Evolutionary conservation across 2,888 invertebrate genomes (phyloP).

Genomic region (Eupithecia insigniata): DNA sequence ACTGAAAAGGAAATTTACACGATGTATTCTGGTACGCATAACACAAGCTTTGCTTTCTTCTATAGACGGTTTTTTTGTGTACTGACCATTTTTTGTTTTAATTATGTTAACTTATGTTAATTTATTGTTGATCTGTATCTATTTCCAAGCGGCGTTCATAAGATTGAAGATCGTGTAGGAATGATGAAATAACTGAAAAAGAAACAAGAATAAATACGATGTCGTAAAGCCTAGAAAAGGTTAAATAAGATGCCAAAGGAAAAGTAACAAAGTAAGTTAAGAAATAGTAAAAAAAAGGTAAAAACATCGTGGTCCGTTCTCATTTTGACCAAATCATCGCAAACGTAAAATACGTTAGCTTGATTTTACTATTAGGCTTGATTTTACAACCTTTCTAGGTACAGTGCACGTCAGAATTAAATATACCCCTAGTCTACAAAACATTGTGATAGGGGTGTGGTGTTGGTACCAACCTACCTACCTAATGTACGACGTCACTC

Average conservation of each 20-base stretch:
- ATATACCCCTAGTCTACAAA: too few species aligned
- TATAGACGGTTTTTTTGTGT: background rate
- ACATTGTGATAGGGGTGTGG: too few species aligned
- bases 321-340: background rate
- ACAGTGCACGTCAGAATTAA: too few species aligned
- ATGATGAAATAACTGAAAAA: constrained; percentile 21
- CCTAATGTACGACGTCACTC: too few species aligned
- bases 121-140: background rate
- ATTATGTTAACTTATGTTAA: background rate
- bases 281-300: background rate
- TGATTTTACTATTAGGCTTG: too few species aligned
- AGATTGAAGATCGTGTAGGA: constrained; percentile 27
- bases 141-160: constrained; percentile 23
- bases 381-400: too few species aligned
- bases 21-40: background rate
- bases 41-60: background rate
- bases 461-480: too few species aligned
- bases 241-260: background rate
- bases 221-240: background rate
- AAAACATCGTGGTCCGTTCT: background rate
- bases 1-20: background rate
- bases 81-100: background rate
- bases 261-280: background rate
- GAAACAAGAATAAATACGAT: constrained; percentile 1
- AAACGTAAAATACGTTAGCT: too few species aligned